These are phyloP conservation scores for Tetropium fuscum DNA, from an alignment of 2,888 invertebrate genomes.

Conservation along the genomic window DNA sequence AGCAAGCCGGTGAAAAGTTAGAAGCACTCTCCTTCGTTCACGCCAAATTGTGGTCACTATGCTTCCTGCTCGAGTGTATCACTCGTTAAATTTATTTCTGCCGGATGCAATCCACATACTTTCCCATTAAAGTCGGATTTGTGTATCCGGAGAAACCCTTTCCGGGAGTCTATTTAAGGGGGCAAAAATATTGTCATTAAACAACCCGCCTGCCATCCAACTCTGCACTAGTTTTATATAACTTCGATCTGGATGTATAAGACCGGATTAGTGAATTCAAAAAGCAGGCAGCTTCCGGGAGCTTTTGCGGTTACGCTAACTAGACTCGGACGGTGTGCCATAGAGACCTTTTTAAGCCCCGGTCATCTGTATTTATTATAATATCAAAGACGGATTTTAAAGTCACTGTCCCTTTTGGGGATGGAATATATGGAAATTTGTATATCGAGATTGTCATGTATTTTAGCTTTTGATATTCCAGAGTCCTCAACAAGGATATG, in stretches of 20 bases:
- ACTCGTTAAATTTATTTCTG: not conserved
- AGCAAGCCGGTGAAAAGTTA: too few species aligned
- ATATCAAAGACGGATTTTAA: not conserved
- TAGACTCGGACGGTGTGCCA: not conserved
- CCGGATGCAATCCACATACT: not conserved
- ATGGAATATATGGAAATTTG: too few species aligned
- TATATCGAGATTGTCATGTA: too few species aligned
- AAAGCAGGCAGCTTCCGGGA: not conserved
- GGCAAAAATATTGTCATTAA: slow-evolving; percentile 9
- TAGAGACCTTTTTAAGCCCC: slow-evolving; percentile 12
- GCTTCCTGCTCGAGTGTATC: too few species aligned
- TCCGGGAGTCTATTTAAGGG: not conserved
- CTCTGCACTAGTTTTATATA: not conserved
- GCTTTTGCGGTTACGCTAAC: slow-evolving; percentile 9
- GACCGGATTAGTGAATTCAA: slow-evolving; percentile 13
- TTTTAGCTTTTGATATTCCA: too few species aligned
- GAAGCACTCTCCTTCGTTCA: too few species aligned
- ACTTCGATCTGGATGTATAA: not conserved
- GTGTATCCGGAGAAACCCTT: not conserved
- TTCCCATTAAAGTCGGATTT: slow-evolving; percentile 9
- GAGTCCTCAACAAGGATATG: too few species aligned
- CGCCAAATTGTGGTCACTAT: too few species aligned
- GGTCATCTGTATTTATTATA: slow-evolving; percentile 14
- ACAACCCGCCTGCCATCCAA: not conserved
- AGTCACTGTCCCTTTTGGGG: not conserved